Evolutionary conservation across 2,113 vertebrate species (phyloP), one percentile per base, ranked within the genome.

Genomic region (Neomonachus schauinslandi): DNA sequence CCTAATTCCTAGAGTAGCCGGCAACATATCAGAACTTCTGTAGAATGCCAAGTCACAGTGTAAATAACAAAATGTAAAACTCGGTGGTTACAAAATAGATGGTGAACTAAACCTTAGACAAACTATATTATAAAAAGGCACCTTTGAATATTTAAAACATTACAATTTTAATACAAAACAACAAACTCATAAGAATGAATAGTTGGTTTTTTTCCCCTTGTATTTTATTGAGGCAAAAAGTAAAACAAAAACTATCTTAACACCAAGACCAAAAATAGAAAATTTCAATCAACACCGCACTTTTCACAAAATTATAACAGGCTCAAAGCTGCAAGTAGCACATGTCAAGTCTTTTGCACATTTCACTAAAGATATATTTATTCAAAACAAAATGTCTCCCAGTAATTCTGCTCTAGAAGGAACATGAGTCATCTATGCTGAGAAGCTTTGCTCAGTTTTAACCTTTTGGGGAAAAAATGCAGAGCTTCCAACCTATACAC

Each of bases 301-400:
- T 96, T 97, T 42, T 74, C 71, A 92, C 81, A 72, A 95, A 94
- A 97, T 71, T 94, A 15, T 31, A 97, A 89, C 79, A 92, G 69
- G 76, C 84, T 94, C 74, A 84, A 96, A 97, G 85, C 94, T 96
- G 97, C 81, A 86, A 96, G 76, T 63, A 95, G 83, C 74, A 89
- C 95, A 97, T 92, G 89, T 92, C 89, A 98, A 71, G 63, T 93
- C 87, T 97, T 92, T 33, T 92, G 87, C 92, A 92, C 92, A 93
- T 87, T 95, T 97, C 96, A 88, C 86, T 6, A 65, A 81, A 90
- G 87, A 97, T 94, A 85, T 49, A 96, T 95, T 96, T 98, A 96
- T 96, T 97, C 89, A 93, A 95, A 98, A 95, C 87, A 94, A 82
- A 96, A 97, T 93, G 77, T 97, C 95, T 96, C 94, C 71, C 95